A percentile compares a stretch with the other conserved stretches of the same genome.
Evolutionary conservation across 2,888 invertebrate genomes (phyloP).

Genomic region (Cephus pygmeus): DNA sequence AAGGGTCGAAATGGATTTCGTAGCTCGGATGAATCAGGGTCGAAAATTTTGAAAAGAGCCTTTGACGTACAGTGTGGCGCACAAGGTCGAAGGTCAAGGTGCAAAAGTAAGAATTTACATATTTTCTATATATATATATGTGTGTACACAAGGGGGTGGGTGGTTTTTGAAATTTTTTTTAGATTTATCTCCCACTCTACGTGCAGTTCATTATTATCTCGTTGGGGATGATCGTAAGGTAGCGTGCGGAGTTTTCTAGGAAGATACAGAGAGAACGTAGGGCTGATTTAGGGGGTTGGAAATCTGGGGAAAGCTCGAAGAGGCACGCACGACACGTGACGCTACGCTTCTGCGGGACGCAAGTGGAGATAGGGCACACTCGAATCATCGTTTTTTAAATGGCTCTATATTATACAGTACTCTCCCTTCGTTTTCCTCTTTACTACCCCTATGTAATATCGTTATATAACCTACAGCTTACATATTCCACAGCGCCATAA

Average conservation of each 20-base stretch:
- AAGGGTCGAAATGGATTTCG: neutral
- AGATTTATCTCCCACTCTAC: neutral
- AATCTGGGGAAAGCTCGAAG: conserved; percentile 57
- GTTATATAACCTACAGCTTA: neutral
- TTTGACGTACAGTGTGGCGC: neutral
- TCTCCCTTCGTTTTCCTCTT: neutral
- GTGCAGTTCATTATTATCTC: neutral
- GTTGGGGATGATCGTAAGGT: neutral
- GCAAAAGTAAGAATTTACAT: neutral
- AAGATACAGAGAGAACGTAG: conserved; percentile 23
- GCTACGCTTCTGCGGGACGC: conserved; percentile 45
- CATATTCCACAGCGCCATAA: neutral
- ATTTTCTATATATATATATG: neutral
- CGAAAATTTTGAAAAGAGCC: neutral
- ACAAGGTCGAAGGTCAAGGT: neutral
- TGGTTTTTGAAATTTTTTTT: neutral
- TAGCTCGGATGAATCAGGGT: neutral
- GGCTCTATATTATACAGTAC: conserved; percentile 1
- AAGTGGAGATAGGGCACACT: conserved; percentile 54
- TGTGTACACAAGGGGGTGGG: too few species aligned
- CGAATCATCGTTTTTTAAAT: conserved; percentile 55
- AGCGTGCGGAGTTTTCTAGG: conserved; percentile 2
- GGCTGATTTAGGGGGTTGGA: conserved; percentile 35
- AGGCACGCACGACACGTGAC: conserved; percentile 63
- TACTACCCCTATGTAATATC: neutral